phyloP scores from a whole-genome alignment of 2,888 invertebrate genomes.

The Phaonia tiefii region DNA sequence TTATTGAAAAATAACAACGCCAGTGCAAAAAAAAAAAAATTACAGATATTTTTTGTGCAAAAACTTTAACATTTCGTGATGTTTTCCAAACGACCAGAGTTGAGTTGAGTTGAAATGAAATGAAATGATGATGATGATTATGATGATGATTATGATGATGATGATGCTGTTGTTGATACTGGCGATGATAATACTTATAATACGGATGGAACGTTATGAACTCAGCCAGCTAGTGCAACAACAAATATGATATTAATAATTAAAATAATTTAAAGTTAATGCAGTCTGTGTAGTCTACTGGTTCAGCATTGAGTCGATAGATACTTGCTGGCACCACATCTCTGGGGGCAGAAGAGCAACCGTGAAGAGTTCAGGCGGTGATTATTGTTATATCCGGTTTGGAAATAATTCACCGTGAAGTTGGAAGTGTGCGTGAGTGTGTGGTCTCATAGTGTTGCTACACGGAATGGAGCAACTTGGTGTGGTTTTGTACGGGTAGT shows the following conservation, averaged over 20 bases:
- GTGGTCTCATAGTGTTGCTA: no score
- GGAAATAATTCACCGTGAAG: slow-evolving; percentile 17
- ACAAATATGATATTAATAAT: slow-evolving; percentile 55
- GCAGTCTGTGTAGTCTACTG: slow-evolving; percentile 10
- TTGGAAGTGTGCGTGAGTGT: background rate
- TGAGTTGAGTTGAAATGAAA: background rate
- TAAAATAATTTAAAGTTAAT: slow-evolving; percentile 61
- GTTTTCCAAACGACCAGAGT: background rate
- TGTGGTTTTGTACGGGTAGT: no score
- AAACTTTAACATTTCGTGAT: slow-evolving; percentile 60
- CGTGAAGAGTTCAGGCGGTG: background rate
- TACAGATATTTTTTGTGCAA: slow-evolving; percentile 35
- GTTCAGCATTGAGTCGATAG: background rate
- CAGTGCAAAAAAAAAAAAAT: slow-evolving; percentile 6
- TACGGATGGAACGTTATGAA: slow-evolving; percentile 13
- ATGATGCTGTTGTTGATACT: background rate
- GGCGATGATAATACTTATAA: slow-evolving; percentile 30
- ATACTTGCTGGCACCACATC: background rate
- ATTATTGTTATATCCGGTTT: slow-evolving; percentile 30
- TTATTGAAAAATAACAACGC: slow-evolving; percentile 13
- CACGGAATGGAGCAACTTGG: no score
- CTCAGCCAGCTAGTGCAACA: background rate
- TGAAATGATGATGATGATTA: background rate
- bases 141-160: slow-evolving; percentile 1
- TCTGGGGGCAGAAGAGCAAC: background rate